Evolutionary conservation across 2,797 vertebrate species (phyloP).

Genomic region (Dryobates pubescens): DNA sequence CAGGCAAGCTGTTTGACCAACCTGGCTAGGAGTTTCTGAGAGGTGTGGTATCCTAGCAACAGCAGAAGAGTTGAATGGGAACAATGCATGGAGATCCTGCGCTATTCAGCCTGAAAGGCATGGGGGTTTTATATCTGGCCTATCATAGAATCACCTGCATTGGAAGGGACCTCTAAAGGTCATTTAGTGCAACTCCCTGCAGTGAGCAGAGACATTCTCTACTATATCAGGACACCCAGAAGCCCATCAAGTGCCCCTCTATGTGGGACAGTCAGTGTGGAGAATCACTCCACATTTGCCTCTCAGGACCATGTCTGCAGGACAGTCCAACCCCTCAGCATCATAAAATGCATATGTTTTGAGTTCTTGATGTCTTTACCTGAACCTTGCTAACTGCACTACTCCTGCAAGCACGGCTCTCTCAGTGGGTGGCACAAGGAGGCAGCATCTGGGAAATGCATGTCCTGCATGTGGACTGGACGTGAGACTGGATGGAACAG

Average conservation of each 20-base stretch:
- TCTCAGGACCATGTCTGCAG: neutral
- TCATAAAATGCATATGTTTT: accelerated
- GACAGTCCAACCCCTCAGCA: neutral
- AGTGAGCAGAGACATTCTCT: no score
- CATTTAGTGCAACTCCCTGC: no score
- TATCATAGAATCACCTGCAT: neutral
- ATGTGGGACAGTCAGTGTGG: neutral
- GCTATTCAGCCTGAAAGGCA: neutral
- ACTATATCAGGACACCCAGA: no score
- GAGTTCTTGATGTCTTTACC: neutral
- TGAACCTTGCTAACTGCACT: neutral
- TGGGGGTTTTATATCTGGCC: neutral
- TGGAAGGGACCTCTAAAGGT: neutral
- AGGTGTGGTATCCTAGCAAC: neutral
- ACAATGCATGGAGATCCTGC: neutral
- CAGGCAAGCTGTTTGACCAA: neutral
- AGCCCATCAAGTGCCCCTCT: neutral
- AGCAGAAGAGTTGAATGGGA: neutral
- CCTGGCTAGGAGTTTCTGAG: neutral
- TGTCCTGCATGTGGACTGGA: neutral
- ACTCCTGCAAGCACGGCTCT: neutral
- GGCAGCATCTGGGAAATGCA: neutral
- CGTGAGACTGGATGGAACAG: neutral
- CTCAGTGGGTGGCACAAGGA: neutral
- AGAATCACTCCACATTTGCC: neutral